phyloP scores from a whole-genome alignment of 2,113 vertebrate species.

The Aplodontia rufa region DNA sequence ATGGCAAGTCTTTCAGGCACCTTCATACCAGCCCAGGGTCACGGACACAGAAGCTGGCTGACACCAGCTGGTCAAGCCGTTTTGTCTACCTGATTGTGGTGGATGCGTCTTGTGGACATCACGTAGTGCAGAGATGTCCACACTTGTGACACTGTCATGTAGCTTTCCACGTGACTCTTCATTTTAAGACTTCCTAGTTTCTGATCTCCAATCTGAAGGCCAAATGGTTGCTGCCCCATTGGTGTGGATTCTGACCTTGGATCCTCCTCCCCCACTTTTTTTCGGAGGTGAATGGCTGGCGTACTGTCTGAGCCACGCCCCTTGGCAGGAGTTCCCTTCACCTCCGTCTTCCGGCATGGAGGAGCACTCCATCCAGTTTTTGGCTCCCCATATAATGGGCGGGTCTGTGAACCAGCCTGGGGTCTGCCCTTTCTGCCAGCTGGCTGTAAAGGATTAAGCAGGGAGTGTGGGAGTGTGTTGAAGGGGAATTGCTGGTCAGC shows the following conservation, averaged over 20 bases:
- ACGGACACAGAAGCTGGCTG: neutral
- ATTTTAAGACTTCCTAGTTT: neutral
- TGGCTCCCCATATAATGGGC: neutral
- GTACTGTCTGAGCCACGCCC: neutral
- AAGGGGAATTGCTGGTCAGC: too few relatives aligned
- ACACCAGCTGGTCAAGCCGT: neutral
- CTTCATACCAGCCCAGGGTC: too few relatives aligned
- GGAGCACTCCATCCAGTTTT: too few relatives aligned
- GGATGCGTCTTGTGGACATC: too few relatives aligned
- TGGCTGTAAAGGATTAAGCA: too few relatives aligned
- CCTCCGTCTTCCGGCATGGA: too few relatives aligned
- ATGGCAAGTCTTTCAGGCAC: neutral
- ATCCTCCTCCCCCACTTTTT: neutral
- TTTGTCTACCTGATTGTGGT: neutral
- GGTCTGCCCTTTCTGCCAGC: too few relatives aligned
- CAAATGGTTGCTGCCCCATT: too few relatives aligned
- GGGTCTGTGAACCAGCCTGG: too few relatives aligned
- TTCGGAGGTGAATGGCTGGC: neutral
- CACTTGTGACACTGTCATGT: neutral
- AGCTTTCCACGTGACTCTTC: too few relatives aligned
- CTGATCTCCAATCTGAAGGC: neutral
- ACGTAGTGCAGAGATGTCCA: neutral
- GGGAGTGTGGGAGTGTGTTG: too few relatives aligned
- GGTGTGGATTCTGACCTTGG: neutral
- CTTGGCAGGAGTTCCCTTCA: neutral